Conservation (phyloP, 2,113 vertebrate genomes). For the Aythya baeri region DNA sequence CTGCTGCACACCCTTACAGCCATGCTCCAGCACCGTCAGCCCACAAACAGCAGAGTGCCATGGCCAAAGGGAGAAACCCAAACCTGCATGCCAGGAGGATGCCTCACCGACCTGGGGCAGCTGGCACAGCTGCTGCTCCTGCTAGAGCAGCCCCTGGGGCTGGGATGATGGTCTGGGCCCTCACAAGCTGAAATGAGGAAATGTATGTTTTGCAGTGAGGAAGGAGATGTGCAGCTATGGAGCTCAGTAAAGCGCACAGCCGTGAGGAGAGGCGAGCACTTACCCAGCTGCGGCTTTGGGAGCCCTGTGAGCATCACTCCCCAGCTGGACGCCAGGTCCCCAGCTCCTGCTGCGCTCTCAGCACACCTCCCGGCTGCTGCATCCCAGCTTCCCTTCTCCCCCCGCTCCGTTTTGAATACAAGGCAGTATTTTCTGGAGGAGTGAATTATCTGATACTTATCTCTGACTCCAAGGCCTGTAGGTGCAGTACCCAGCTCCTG, state of each 20-base stretch:
- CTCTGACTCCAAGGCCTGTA: slow-evolving; percentile 38
- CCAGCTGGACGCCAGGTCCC: rapidly evolving
- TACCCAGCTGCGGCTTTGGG: rapidly evolving
- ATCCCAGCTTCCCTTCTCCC: background rate
- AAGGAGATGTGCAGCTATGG: background rate
- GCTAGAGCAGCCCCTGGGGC: background rate
- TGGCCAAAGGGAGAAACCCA: background rate
- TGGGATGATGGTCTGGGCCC: background rate
- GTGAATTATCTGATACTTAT: slow-evolving; percentile 65
- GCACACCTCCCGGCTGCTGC: background rate
- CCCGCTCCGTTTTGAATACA: background rate
- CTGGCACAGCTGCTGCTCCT: background rate
- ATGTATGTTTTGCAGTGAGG: rapidly evolving
- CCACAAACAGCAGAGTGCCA: background rate
- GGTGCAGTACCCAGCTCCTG: slow-evolving; percentile 54
- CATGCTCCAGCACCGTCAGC: background rate
- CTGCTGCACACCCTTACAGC: background rate
- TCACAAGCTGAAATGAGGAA: background rate
- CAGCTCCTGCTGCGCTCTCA: background rate
- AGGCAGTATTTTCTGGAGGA: slow-evolving; percentile 27
- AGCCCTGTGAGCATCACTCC: background rate
- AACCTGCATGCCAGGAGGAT: background rate
- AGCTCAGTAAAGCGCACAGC: background rate
- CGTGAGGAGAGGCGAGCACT: rapidly evolving
- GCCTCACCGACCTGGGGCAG: background rate